Evolutionary conservation across 2,888 invertebrate genomes (phyloP), one percentile per base, ranked within the genome.

Genomic region (Chalcis sispes): DNA sequence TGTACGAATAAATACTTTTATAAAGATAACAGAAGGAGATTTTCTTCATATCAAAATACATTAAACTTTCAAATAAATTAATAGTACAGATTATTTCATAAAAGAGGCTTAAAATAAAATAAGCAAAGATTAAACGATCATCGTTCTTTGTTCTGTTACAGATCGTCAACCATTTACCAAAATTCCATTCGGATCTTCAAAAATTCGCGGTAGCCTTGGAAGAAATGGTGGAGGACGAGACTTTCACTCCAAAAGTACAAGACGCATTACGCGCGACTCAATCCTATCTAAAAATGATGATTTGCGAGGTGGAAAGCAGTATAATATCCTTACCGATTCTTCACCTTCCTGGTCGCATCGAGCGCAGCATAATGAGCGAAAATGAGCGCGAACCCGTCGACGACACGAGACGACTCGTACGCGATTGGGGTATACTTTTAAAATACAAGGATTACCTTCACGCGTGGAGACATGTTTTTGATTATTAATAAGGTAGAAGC

Each of bases 261-360:
- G 88, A 79, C 79, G 90, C 87, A 81, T 85, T 90, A 40, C 78
- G 86, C 2, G 77, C 79, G 7, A 88, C 89, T 2, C 85, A 87
- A 64, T 80, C 80, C 0, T 86, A 85, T 40, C 79, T 89, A 29
- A 83, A 75, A 70, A 84, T 82, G 84, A 87, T 93, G 77, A 87
- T 91, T 77, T 92, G 93, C 85, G 91, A 91, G 80, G 91, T 92
- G 23, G 91, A 93, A 77, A 91, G 82, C 56, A 84, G 80, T 50
- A 86, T 88, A 50, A 71, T 77, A 1, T 66, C 72, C 0, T 59
- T 87, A 36, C 83, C 86, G 0, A 74, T 77, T 13, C 64, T 86
- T 18, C 80, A 75, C n/a, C 46, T 87, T 7, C 88, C 87, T 1
- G 67, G 77, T 20, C 82, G 85, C 42, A 81, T 86, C n/a, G 80